phyloP scores from a whole-genome alignment of 92 coral and sea anemone species.

The Diadumene lineata region DNA sequence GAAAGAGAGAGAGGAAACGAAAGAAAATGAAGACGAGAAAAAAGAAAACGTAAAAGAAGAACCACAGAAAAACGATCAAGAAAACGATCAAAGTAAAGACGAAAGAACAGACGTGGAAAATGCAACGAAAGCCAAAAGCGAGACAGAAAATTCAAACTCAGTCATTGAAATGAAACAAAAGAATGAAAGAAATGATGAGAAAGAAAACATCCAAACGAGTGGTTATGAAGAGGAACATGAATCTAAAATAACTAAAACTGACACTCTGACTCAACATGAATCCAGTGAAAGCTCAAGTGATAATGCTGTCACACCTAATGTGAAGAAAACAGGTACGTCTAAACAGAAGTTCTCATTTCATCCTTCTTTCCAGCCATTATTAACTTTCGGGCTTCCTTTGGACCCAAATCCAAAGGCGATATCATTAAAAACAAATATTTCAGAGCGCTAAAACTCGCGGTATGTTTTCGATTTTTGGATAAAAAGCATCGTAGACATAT shows the following conservation, averaged over 20 bases:
- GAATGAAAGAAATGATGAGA: neutral
- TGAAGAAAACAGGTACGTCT: neutral
- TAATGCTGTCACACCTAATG: neutral
- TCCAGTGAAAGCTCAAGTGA: neutral
- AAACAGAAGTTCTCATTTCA: no score
- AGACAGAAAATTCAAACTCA: no score
- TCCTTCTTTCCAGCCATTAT: neutral
- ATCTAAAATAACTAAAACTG: neutral
- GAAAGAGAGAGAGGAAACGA: conserved; percentile 10
- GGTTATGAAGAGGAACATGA: no score
- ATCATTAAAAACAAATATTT: no score
- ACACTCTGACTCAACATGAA: neutral
- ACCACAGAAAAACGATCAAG: neutral
- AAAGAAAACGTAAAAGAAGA: neutral
- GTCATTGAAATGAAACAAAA: no score
- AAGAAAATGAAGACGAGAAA: neutral
- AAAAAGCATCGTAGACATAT: no score
- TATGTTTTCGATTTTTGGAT: no score
- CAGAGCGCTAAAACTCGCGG: no score
- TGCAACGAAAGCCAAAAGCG: no score
- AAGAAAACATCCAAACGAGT: no score
- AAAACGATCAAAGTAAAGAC: neutral
- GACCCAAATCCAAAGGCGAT: no score
- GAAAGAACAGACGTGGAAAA: neutral
- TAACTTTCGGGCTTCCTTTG: neutral